Conservation (phyloP, 2,113 vertebrate genomes). For the Bubo bubo region DNA sequence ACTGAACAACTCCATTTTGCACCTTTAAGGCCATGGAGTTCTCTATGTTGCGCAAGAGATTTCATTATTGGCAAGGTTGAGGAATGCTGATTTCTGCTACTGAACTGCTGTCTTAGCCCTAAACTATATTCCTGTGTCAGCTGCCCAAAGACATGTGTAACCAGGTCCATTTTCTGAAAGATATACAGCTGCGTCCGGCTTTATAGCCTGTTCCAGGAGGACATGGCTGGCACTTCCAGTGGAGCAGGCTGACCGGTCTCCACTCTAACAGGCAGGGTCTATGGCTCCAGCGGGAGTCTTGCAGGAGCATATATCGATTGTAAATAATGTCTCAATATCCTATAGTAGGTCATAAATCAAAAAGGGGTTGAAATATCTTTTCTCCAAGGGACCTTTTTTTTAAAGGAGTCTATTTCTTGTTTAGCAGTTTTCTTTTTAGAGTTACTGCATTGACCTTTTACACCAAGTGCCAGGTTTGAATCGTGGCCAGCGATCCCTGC, state of each 20-base stretch:
- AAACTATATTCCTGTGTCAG: slow-evolving; percentile 24
- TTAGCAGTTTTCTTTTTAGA: slow-evolving; percentile 52
- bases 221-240: slow-evolving; percentile 48
- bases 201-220: slow-evolving; percentile 55
- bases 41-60: background rate
- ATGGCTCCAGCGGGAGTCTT: slow-evolving; percentile 65
- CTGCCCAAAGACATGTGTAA: slow-evolving; percentile 44
- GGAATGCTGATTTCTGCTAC: slow-evolving; percentile 1
- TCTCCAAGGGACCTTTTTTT: slow-evolving; percentile 45
- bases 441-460: background rate
- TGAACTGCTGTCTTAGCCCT: background rate
- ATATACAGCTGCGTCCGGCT: slow-evolving; percentile 35
- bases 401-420: slow-evolving; percentile 42
- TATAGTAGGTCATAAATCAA: slow-evolving; percentile 70
- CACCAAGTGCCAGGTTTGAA: background rate
- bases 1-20: slow-evolving; percentile 50
- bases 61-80: background rate
- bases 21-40: background rate
- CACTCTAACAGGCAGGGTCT: slow-evolving; percentile 41
- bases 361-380: slow-evolving; percentile 63
- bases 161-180: slow-evolving; percentile 56
- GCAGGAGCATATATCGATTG: slow-evolving; percentile 62
- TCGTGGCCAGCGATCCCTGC: fast-evolving
- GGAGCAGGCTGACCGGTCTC: slow-evolving; percentile 40
- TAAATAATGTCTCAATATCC: slow-evolving; percentile 78